Evolutionary conservation across 2,797 vertebrate species (phyloP).

Genomic region (Emydoidea blandingii): DNA sequence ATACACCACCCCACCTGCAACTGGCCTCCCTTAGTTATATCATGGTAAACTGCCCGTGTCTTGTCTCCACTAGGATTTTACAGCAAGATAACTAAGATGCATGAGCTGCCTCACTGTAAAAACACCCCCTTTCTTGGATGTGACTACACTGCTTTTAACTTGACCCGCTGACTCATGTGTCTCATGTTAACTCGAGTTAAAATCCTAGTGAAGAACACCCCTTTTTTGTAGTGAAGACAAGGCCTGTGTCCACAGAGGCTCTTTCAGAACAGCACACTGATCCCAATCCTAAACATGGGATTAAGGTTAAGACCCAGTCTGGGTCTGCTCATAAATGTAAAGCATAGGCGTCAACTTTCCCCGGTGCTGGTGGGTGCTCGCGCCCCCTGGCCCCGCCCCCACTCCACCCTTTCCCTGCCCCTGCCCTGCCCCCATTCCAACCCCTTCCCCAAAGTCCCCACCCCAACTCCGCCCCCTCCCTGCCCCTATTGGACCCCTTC

Average conservation of each 20-base stretch:
- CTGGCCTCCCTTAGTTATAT: background rate
- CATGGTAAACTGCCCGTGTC: background rate
- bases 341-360: too few species aligned
- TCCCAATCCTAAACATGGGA: background rate
- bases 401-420: too few species aligned
- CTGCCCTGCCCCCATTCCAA: too few species aligned
- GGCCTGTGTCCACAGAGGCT: slow-evolving; percentile 8
- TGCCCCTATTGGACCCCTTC: too few species aligned
- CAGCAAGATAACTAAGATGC: background rate
- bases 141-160: background rate
- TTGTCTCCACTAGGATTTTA: background rate
- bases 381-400: too few species aligned
- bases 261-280: background rate
- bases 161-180: slow-evolving; percentile 30
- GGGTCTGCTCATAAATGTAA: background rate
- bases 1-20: too few species aligned
- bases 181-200: slow-evolving; percentile 70
- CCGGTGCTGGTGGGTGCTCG: too few species aligned
- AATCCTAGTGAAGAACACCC: slow-evolving; percentile 62
- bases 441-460: too few species aligned
- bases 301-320: slow-evolving; percentile 33
- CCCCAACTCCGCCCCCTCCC: too few species aligned
- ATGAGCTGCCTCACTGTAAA: background rate
- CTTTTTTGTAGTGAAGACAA: slow-evolving; percentile 41
- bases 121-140: background rate